These are phyloP conservation scores for Lasioglossum pauxillum DNA, from an alignment of 2,888 invertebrate species.

Conservation along the genomic window DNA sequence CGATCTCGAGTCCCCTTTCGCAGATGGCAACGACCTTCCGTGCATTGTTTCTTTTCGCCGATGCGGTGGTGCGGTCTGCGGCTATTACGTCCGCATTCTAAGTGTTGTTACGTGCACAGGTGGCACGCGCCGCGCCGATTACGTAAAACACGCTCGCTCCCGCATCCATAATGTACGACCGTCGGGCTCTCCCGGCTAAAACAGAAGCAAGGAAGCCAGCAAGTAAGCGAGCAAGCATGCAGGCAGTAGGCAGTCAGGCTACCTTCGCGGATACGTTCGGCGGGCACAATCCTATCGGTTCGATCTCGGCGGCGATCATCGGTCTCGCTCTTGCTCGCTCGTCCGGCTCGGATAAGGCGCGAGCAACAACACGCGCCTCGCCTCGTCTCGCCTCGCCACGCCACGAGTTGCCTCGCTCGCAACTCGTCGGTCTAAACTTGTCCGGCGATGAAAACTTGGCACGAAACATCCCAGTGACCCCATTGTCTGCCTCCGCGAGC, in stretches of 20 bases:
- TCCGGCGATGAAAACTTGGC: constrained; percentile 79
- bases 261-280: constrained; percentile 36
- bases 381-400: neutral
- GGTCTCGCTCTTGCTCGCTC: constrained; percentile 13
- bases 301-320: constrained; percentile 51
- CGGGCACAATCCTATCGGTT: constrained; percentile 57
- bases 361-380: constrained; percentile 40
- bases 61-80: constrained; percentile 6
- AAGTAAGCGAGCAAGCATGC: neutral
- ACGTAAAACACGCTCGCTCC: constrained; percentile 58
- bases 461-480: constrained; percentile 80
- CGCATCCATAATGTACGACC: constrained; percentile 62
- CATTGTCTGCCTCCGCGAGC: constrained; percentile 76
- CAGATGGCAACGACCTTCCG: constrained; percentile 42
- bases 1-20: neutral
- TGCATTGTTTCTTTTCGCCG: constrained; percentile 34
- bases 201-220: constrained; percentile 10
- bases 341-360: constrained; percentile 52
- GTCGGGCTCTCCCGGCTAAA: constrained; percentile 29
- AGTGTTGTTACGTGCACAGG: constrained; percentile 44
- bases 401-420: neutral
- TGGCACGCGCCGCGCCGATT: constrained; percentile 60
- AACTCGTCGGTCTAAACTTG: constrained; percentile 75
- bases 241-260: constrained; percentile 5
- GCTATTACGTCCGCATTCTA: constrained; percentile 54